phyloP scores from a whole-genome alignment of 2,888 invertebrate genomes.

The Thumatha senex region DNA sequence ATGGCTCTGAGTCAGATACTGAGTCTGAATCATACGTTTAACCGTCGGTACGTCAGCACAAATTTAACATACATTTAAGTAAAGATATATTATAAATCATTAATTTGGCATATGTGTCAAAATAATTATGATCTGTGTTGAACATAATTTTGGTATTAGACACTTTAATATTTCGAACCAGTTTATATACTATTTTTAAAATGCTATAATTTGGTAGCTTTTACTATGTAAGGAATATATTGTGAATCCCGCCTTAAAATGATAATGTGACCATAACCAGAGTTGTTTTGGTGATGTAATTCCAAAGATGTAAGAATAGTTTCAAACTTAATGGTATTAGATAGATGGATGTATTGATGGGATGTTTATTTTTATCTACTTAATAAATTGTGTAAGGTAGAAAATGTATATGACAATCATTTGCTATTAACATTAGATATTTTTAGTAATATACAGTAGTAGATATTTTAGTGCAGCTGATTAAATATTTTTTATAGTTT shows the following conservation, averaged over 20 bases:
- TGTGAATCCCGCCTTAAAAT: conserved; percentile 76
- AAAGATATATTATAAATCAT: conserved; percentile 27
- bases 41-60: conserved; percentile 36
- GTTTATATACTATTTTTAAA: conserved; percentile 34
- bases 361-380: conserved; percentile 34
- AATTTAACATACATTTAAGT: conserved; percentile 20
- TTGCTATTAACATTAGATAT: conserved; percentile 40
- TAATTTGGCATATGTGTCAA: conserved; percentile 31
- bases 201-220: conserved; percentile 28
- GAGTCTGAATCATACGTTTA: conserved; percentile 80
- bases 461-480: conserved; percentile 18
- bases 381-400: conserved; percentile 36
- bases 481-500: conserved; percentile 13
- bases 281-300: conserved; percentile 81
- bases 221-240: conserved; percentile 39
- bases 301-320: conserved; percentile 82
- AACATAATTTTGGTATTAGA: conserved; percentile 34
- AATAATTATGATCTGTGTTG: conserved; percentile 36
- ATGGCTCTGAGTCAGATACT: conserved; percentile 77
- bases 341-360: conserved; percentile 42
- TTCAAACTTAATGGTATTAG: conserved; percentile 67
- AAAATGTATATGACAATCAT: conserved; percentile 44
- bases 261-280: conserved; percentile 78
- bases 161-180: conserved; percentile 30
- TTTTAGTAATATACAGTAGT: conserved; percentile 26